phyloP scores from a whole-genome alignment of 2,113 vertebrate genomes.

The Phalacrocorax pelagicus region DNA sequence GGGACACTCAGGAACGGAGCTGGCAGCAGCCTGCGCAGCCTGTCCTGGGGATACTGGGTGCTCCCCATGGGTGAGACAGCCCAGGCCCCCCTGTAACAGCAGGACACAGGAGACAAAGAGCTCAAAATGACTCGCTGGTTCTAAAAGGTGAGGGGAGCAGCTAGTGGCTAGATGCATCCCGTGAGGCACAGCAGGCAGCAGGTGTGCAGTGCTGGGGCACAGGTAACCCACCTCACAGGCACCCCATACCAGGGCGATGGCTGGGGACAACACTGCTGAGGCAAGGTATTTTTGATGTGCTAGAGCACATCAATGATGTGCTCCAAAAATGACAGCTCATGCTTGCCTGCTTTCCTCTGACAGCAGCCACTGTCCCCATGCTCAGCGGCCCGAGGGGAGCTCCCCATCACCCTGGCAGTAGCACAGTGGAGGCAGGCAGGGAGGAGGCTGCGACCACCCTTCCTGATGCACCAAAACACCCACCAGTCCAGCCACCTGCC shows the following conservation, averaged over 20 bases:
- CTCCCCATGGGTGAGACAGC: not conserved
- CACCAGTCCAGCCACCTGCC: not conserved
- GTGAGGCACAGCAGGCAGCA: rapidly evolving
- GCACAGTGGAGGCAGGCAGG: not conserved
- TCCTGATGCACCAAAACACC: not conserved
- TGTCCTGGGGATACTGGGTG: not conserved
- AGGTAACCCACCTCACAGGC: rapidly evolving
- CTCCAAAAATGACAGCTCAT: not conserved
- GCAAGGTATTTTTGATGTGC: not conserved
- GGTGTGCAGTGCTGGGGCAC: not conserved
- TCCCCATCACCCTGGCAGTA: rapidly evolving
- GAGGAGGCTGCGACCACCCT: not conserved
- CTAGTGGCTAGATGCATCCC: not conserved
- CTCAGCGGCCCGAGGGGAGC: not conserved
- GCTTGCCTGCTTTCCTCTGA: not conserved
- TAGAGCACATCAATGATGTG: not conserved
- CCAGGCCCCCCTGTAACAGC: not conserved
- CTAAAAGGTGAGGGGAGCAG: too few species aligned
- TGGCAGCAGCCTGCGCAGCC: not conserved
- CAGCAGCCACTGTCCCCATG: not conserved
- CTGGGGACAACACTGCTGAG: not conserved
- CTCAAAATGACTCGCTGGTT: rapidly evolving
- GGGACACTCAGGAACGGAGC: not conserved
- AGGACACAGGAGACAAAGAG: not conserved
- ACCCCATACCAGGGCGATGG: not conserved